Base-by-base conservation (phyloP, 2,888 invertebrate genomes). In the Mellilla xanthometata region DNA sequence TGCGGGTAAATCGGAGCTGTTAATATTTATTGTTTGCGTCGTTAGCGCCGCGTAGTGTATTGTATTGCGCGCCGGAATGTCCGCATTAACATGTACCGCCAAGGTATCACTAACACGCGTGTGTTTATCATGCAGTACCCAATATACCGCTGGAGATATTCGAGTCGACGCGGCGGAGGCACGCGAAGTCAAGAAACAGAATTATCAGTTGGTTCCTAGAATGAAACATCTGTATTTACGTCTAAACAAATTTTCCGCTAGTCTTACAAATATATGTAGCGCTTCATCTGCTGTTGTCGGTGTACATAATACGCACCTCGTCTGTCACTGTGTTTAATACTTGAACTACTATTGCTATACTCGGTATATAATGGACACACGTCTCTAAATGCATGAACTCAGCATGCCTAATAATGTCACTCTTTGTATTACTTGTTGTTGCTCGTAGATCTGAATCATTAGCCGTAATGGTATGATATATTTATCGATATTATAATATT, bases 191-290 rank as follows among this genome's bases (percentile, higher is more conserved):
- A 81, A 90, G 90, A 79, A 88, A 90, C 80, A 87, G 89, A 76
- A 90, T 90, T 62, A 90, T 90, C 83, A 90, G 90, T 89, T 90
- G 90, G 90, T 88, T 90, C 65, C 83, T 90, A 82, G 90, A 90
- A 77, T 90, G 76, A 83, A 72, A 76, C 63, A 76, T 73, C 68
- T 76, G 72, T 81, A 72, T 76, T 57, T 58, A 68, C 47, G 58
- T 56, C 54, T 73, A 72, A 75, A 76, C 79, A 80, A 80, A 79
- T 69, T 67, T 72, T 68, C 71, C 69, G 80, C 85, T 84, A 83
- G 84, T 85, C 81, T 76, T 72, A n/a, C n/a, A 54, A 52, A 43
- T 54, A 57, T 65, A 64, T 66, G 74, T 81, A 81, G 76, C 76
- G 85, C 84, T 85, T 87, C 62, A 65, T 71, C 67, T 72, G 74